Base-by-base conservation (phyloP, 2,113 vertebrate genomes). In the Todiramphus saurophagus region DNA sequence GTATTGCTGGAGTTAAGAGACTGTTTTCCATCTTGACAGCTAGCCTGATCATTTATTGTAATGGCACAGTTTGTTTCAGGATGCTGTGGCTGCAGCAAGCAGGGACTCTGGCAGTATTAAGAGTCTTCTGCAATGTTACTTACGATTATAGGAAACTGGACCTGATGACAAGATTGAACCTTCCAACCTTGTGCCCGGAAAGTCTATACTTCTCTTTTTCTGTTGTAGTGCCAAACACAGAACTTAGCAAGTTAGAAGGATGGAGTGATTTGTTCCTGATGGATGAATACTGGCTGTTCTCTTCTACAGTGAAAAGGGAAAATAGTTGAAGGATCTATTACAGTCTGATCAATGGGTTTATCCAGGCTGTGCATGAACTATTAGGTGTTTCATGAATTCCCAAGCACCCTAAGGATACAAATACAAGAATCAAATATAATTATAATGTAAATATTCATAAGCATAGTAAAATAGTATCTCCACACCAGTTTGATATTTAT, bases 351-450 rank as follows among this genome's bases (percentile, higher is more conserved):
- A 90, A 90, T 85, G 55, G 28, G 37, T 90, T 94, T 83, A 80
- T 80, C 46, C 46, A 83, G 82, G 17, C 37, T 75, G 17, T 75
- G 56, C 60, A 51, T 33, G 35, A 86, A 35, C 60, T 87, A n/a
- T 48, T 60, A 83, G 31, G 72, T 83, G 88, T 86, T 90, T 92
- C 94, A 93, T 90, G 80, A 93, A 90, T 74, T 88, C 72, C 43
- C 33, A 80, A 50, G 35, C 41, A 86, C n/a, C 10, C 62, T 59
- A 23, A 51, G 72, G 43, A 85, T 87, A 81, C 20, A 89, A 87
- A 89, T 66, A 31, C 58, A 89, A 87, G 48, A 85, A 82, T 10
- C 21, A 76, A 85, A 93, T 41, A 73, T 83, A 89, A 89, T 95
- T 87, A 93, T 69, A 81, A 75, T 87, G 53, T 51, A 94, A 94